Evolutionary conservation across 1,140 invertebrate species (phyloP).

Genomic region (Euschistus heros): DNA sequence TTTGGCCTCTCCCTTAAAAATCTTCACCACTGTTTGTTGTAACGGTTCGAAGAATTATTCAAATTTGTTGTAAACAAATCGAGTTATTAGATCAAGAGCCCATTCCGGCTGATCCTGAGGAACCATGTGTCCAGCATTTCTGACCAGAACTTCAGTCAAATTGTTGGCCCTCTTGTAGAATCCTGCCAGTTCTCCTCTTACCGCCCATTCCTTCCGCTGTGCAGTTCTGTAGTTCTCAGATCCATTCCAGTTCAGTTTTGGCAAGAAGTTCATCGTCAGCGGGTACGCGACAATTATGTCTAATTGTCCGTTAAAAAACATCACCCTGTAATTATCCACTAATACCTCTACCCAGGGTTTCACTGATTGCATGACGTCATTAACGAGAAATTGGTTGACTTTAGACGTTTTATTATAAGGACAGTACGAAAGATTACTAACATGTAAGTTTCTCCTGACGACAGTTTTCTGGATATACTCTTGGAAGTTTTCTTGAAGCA

Average conservation of each 20-base stretch:
- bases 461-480: constrained; percentile 46
- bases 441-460: constrained; percentile 64
- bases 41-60: too few relatives aligned
- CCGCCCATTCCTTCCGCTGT: constrained; percentile 34
- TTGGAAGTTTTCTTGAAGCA: too few relatives aligned
- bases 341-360: constrained; percentile 62
- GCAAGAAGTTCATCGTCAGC: constrained; percentile 54
- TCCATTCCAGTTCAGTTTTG: constrained; percentile 51
- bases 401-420: constrained; percentile 36
- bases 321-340: constrained; percentile 50
- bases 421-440: constrained; percentile 68
- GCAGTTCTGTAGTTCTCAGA: constrained; percentile 52
- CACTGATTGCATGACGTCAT: constrained; percentile 74
- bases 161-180: constrained; percentile 33
- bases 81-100: not conserved
- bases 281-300: constrained; percentile 77
- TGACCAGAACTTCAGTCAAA: constrained; percentile 39
- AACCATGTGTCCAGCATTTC: constrained; percentile 7
- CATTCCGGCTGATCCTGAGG: not conserved
- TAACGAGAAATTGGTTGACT: constrained; percentile 52
- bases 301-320: constrained; percentile 64
- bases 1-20: too few relatives aligned
- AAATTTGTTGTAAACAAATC: not conserved
- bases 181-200: constrained; percentile 21
- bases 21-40: too few relatives aligned